Evolutionary conservation across 1,140 invertebrate genomes (phyloP), one percentile per base, ranked within the genome.

Genomic region (Heliothis subflexa): DNA sequence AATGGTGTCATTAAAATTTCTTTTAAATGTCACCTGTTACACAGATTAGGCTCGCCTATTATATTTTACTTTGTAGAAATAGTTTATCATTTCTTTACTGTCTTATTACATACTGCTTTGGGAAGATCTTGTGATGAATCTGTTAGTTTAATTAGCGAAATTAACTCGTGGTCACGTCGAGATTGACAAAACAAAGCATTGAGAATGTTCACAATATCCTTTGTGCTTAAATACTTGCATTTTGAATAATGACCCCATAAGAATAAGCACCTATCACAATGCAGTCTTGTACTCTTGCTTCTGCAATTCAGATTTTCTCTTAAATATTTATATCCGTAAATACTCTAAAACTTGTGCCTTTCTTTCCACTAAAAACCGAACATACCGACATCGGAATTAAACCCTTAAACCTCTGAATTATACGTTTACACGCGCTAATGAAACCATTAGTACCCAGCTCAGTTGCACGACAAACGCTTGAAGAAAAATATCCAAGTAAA

Each of bases 391-490:
- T 61, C n/a, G 72, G 13, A 55, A 59, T 47, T 52, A 50, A 64
- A 75, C 59, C 21, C 55, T 64, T 45, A 40, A 62, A 75, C 45
- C 47, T 1, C 13, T 61, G 55, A 28, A 75, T 75, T 75, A 75
- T 75, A 75, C 73, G 47, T 49, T 62, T 54, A 52, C 45, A 33
- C 47, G 57, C 59, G 73, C 59, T 75, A 75, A 75, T 64, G 47
- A 75, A 61, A 75, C 73, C 59, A 75, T 75, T 75, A 7, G 57
- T 59, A 75, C 59, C 49, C 73, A 64, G 28, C 45, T 75, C 73
- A 75, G 73, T 14, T 11, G 9, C 73, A 40, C 66, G 25, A 25
- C 55, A 13, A 59, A 70, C 66, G 66, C 66, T 70, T 70, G 2
- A 49, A 52, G 49, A 70, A 70, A 40, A 52, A 47, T 25, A 62